phyloP scores from a whole-genome alignment of 2,113 vertebrate species.

The Callorhinus ursinus region DNA sequence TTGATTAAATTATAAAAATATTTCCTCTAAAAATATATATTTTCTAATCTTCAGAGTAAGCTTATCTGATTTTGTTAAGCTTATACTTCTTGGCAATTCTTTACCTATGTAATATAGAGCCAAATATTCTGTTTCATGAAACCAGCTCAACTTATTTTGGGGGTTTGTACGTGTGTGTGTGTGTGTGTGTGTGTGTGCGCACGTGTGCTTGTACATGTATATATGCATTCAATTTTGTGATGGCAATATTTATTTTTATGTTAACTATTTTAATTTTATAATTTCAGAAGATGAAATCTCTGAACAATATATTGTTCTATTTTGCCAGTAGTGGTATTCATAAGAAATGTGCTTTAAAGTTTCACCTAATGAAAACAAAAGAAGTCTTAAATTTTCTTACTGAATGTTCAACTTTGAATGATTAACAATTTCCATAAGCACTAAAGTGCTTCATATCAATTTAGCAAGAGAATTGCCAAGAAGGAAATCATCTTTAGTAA shows the following conservation, averaged over 20 bases:
- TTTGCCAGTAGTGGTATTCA: not conserved
- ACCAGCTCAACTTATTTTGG: not conserved
- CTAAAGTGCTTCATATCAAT: not conserved
- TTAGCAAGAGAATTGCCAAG: not conserved
- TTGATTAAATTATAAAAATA: conserved; percentile 5
- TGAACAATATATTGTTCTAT: not conserved
- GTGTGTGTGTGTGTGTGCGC: not conserved
- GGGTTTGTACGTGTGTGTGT: not conserved
- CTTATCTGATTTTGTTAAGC: not conserved
- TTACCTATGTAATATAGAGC: not conserved
- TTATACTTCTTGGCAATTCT: not conserved
- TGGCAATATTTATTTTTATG: not conserved
- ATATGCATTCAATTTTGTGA: not conserved
- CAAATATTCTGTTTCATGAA: not conserved
- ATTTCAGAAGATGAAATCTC: not conserved
- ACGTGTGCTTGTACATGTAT: not conserved
- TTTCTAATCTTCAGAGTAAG: not conserved
- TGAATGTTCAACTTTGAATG: not conserved
- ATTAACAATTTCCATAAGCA: not conserved
- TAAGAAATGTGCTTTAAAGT: not conserved
- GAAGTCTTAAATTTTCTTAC: not conserved
- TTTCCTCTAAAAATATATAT: not conserved
- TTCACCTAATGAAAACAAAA: not conserved
- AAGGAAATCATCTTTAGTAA: not conserved
- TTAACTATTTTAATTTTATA: not conserved